Percentiles rank a stretch among this genome's conserved stretches.
phyloP scores from a whole-genome alignment of 2,888 invertebrate species.

The Pristionchus mayeri region DNA sequence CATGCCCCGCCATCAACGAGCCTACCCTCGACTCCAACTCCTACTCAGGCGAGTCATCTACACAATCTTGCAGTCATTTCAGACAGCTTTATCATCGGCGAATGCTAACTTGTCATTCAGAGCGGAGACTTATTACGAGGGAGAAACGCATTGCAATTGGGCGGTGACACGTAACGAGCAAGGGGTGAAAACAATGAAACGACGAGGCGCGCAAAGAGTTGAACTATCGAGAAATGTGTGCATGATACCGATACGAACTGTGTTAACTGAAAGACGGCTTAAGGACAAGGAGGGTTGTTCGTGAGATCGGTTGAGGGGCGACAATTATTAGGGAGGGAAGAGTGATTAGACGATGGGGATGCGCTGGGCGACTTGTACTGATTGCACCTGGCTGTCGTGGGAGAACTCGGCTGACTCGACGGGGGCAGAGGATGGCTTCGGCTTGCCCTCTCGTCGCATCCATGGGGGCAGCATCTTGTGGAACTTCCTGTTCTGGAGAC shows the following conservation, averaged over 20 bases:
- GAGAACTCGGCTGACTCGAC: slow-evolving; percentile 33
- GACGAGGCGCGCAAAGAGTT: neutral
- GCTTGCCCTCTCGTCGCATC: slow-evolving; percentile 50
- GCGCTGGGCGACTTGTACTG: slow-evolving; percentile 25
- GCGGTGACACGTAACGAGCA: slow-evolving; percentile 19
- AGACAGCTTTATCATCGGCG: neutral
- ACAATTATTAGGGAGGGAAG: neutral
- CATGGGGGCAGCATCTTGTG: slow-evolving; percentile 57
- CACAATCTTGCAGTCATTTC: slow-evolving; percentile 53
- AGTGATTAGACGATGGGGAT: slow-evolving; percentile 14
- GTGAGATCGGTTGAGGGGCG: slow-evolving; percentile 40
- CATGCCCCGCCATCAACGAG: slow-evolving; percentile 52
- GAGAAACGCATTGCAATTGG: neutral
- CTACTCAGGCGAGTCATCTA: slow-evolving; percentile 49
- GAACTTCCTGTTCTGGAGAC: slow-evolving; percentile 48
- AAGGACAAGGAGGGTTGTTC: slow-evolving; percentile 18
- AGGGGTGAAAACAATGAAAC: neutral
- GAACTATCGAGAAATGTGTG: slow-evolving; percentile 12
- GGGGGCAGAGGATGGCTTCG: neutral
- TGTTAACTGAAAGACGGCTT: neutral
- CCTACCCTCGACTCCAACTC: slow-evolving; percentile 33
- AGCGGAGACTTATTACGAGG: too few species aligned
- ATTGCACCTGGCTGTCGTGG: neutral
- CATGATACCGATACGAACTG: slow-evolving; percentile 38
- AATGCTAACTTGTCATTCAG: too few species aligned